phyloP scores from a whole-genome alignment of 2,113 vertebrate genomes.

The human (Homo sapiens) region DNA sequence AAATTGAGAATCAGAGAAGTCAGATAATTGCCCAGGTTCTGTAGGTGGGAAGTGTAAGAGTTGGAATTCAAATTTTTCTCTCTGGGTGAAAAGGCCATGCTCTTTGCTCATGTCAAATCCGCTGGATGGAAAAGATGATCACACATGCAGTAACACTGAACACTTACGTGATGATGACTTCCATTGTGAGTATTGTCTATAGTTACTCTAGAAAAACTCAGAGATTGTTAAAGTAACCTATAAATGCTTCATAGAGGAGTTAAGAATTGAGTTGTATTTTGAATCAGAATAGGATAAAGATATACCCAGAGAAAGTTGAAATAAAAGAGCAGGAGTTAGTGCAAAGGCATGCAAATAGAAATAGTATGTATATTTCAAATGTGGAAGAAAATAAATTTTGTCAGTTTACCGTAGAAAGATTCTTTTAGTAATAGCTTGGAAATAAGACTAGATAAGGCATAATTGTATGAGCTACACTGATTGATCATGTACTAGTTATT shows the following conservation, averaged over 20 bases:
- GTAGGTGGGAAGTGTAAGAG: background rate
- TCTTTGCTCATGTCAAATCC: background rate
- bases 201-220: background rate
- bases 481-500: background rate
- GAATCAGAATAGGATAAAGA: background rate
- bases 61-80: conserved; percentile 12
- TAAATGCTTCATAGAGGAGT: background rate
- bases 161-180: background rate
- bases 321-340: background rate
- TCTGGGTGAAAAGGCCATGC: background rate
- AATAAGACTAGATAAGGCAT: background rate
- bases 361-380: background rate
- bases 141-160: background rate
- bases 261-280: conserved; percentile 23
- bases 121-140: background rate
- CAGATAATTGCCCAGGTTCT: background rate
- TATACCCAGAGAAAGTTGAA: background rate
- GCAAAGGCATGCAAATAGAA: background rate
- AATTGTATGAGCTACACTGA: background rate
- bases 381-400: background rate
- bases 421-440: background rate
- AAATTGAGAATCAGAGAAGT: background rate
- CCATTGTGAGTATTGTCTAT: background rate
- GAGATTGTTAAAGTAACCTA: background rate
- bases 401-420: background rate